phyloP scores from a whole-genome alignment of 2,888 invertebrate species.

The Dasysyrphus tricinctus region DNA sequence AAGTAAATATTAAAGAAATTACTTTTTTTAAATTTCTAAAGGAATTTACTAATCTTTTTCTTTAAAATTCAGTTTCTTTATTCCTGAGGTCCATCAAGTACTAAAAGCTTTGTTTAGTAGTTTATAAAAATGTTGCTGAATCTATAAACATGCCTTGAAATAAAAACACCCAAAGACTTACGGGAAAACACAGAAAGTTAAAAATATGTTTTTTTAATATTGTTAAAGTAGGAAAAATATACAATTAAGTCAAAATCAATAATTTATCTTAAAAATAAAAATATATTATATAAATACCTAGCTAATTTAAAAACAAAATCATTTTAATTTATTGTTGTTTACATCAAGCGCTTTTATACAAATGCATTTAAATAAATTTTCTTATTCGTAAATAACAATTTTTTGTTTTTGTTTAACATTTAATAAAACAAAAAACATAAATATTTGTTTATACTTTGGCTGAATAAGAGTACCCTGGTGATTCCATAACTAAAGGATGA shows the following conservation, averaged over 20 bases:
- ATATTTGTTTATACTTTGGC: conserved; percentile 54
- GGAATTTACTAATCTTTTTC: no score
- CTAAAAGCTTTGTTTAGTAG: no score
- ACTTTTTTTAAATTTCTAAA: no score
- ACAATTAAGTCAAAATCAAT: neutral
- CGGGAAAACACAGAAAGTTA: no score
- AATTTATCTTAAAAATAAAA: neutral
- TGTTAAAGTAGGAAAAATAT: neutral
- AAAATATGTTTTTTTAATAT: neutral
- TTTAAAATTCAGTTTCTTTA: no score
- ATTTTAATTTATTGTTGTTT: neutral
- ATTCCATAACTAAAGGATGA: conserved; percentile 83
- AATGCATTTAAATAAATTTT: neutral
- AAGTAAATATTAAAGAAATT: no score
- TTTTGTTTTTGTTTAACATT: neutral
- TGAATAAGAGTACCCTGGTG: conserved; percentile 81
- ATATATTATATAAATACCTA: neutral
- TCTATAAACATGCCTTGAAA: no score
- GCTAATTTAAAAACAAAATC: no score
- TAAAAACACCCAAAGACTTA: no score
- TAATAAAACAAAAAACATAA: neutral
- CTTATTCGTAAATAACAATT: neutral
- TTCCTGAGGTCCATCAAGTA: no score
- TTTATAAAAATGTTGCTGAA: no score
- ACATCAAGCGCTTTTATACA: neutral